These are phyloP conservation scores for Emydocephalus ijimae DNA, from an alignment of 2,113 vertebrate species.

Conservation along the genomic window DNA sequence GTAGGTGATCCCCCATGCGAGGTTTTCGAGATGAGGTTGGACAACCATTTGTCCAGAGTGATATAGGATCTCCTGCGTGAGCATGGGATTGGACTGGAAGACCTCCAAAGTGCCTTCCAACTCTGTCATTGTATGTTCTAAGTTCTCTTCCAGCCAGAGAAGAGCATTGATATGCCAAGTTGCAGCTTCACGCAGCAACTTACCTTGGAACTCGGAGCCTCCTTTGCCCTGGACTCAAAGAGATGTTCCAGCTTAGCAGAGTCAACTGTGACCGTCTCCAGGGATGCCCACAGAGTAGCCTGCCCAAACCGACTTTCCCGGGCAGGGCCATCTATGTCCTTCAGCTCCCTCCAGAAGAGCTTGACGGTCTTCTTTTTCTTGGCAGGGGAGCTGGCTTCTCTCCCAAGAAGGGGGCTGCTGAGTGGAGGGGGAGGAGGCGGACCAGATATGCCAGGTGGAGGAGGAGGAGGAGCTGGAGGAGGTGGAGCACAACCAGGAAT, in stretches of 20 bases:
- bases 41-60: too few relatives aligned
- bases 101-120: neutral
- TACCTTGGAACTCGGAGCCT: conserved; percentile 84
- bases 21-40: too few relatives aligned
- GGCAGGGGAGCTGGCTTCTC: conserved; percentile 47
- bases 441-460: neutral
- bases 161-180: neutral
- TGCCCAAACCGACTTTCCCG: conserved; percentile 75
- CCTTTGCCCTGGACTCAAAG: conserved; percentile 92
- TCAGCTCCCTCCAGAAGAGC: conserved; percentile 95
- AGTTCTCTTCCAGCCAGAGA: neutral
- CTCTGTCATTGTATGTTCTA: neutral
- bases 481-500: conserved; percentile 43
- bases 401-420: conserved; percentile 34
- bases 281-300: conserved; percentile 85
- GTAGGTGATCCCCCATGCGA: too few relatives aligned
- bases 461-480: neutral
- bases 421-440: conserved; percentile 50
- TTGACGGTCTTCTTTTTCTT: conserved; percentile 85
- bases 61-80: too few relatives aligned
- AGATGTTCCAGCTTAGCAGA: conserved; percentile 85
- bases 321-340: conserved; percentile 67
- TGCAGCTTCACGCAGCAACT: neutral
- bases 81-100: neutral
- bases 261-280: conserved; percentile 85